Conservation (phyloP, 2,888 invertebrate species). For the Apeira syringaria region DNA sequence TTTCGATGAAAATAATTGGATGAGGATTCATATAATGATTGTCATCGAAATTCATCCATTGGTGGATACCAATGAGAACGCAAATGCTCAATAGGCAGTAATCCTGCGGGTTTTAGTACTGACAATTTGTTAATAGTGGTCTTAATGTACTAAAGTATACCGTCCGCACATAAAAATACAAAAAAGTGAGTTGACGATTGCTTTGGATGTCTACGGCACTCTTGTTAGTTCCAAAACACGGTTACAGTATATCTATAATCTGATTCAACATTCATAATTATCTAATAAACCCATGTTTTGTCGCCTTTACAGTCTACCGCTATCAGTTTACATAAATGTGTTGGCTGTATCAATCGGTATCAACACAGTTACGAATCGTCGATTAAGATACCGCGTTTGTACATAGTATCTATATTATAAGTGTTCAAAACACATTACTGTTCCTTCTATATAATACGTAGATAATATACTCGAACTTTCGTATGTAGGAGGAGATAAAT, state of each 20-base stretch:
- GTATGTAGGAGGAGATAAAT: no score
- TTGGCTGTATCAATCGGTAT: slow-evolving; percentile 60
- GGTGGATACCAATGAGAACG: no score
- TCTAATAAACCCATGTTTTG: slow-evolving; percentile 77
- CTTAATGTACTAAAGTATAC: no score
- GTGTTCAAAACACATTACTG: background rate
- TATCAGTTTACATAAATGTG: slow-evolving; percentile 69
- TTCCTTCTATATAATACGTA: no score
- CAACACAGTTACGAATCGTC: slow-evolving; percentile 49
- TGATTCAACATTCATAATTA: slow-evolving; percentile 71
- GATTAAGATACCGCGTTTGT: slow-evolving; percentile 44
- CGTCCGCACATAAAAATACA: background rate
- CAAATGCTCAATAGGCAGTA: no score
- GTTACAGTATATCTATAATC: slow-evolving; percentile 60
- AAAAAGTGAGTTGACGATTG: background rate
- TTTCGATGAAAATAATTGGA: no score
- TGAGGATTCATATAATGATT: no score
- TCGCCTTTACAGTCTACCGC: slow-evolving; percentile 72
- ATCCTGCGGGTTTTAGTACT: no score
- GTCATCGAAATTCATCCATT: no score
- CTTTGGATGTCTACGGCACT: slow-evolving; percentile 3
- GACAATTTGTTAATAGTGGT: no score
- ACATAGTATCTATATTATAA: slow-evolving; percentile 9
- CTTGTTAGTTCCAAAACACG: slow-evolving; percentile 41
- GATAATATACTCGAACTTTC: no score